A percentile compares a stretch with the other conserved stretches of the same genome.
These are phyloP conservation scores for Drosophila rhopaloa DNA, from an alignment of 1,140 invertebrate species.

Conservation along the genomic window DNA sequence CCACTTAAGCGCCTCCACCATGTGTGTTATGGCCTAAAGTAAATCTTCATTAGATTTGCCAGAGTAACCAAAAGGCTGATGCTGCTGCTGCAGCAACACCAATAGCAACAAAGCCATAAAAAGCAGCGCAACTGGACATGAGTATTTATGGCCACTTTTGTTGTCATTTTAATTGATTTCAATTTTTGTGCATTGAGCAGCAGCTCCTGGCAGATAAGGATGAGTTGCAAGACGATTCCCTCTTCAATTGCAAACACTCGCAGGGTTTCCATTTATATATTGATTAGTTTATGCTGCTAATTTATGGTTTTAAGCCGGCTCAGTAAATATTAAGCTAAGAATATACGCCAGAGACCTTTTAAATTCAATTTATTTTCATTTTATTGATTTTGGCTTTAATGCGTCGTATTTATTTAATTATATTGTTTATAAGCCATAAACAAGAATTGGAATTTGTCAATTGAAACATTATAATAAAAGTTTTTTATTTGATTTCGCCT, in stretches of 20 bases:
- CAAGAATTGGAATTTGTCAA: too few species aligned
- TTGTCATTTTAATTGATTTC: conserved; percentile 83
- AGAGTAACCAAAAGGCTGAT: conserved; percentile 64
- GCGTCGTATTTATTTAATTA: background rate
- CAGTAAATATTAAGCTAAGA: conserved; percentile 13
- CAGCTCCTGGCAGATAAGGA: conserved; percentile 56
- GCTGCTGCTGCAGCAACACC: conserved; percentile 26
- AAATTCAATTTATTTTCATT: conserved; percentile 10
- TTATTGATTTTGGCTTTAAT: conserved; percentile 3
- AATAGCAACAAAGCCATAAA: conserved; percentile 60
- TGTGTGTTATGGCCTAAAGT: conserved; percentile 83
- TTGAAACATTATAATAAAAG: too few species aligned
- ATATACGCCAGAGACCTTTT: conserved; percentile 14
- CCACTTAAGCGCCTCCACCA: conserved; percentile 70
- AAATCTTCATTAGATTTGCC: conserved; percentile 84
- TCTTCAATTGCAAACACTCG: conserved; percentile 18
- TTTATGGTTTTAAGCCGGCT: conserved; percentile 11
- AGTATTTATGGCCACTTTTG: conserved; percentile 79
- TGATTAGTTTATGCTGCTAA: conserved; percentile 25
- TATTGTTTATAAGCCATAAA: background rate
- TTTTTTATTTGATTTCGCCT: too few species aligned
- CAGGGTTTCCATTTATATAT: conserved; percentile 20
- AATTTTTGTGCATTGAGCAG: conserved; percentile 68
- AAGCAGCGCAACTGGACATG: conserved; percentile 67
- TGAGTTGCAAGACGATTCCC: conserved; percentile 59